Percentiles rank a stretch among this genome's conserved stretches.
Evolutionary conservation across 1,140 invertebrate genomes (phyloP).

Genomic region (Scaptomyza pallida): DNA sequence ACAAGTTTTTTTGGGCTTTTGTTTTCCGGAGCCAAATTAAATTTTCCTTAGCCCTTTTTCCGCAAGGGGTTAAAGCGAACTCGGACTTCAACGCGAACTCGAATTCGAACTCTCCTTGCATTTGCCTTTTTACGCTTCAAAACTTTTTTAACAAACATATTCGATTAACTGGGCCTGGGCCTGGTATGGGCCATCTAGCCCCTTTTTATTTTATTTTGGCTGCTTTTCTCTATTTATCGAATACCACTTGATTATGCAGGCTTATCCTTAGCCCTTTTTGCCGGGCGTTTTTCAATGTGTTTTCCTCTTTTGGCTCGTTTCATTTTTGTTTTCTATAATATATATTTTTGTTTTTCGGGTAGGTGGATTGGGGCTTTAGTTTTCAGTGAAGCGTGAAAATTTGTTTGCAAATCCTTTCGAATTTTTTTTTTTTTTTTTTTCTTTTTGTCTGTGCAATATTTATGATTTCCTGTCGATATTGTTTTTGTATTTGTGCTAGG

Average conservation of each 20-base stretch:
- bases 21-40: slow-evolving; percentile 64
- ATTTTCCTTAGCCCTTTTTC: slow-evolving; percentile 55
- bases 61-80: slow-evolving; percentile 32
- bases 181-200: slow-evolving; percentile 16
- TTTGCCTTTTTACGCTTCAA: slow-evolving; percentile 76
- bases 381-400: slow-evolving; percentile 68
- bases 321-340: slow-evolving; percentile 18
- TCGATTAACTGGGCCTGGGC: slow-evolving; percentile 68
- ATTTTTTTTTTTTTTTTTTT: slow-evolving; percentile 23
- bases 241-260: slow-evolving; percentile 83
- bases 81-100: background rate
- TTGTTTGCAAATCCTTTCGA: slow-evolving; percentile 74
- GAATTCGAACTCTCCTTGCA: no score
- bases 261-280: slow-evolving; percentile 64
- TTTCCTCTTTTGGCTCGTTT: slow-evolving; percentile 4
- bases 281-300: slow-evolving; percentile 7
- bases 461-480: slow-evolving; percentile 60
- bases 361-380: slow-evolving; percentile 43
- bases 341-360: slow-evolving; percentile 11
- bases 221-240: slow-evolving; percentile 76
- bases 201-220: no score
- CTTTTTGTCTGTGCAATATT: slow-evolving; percentile 61
- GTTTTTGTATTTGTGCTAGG: slow-evolving; percentile 27
- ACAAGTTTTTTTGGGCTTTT: slow-evolving; percentile 39
- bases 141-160: slow-evolving; percentile 81